Evolutionary conservation across 2,888 invertebrate genomes (phyloP).

Genomic region (Shargacucullia verbasci): DNA sequence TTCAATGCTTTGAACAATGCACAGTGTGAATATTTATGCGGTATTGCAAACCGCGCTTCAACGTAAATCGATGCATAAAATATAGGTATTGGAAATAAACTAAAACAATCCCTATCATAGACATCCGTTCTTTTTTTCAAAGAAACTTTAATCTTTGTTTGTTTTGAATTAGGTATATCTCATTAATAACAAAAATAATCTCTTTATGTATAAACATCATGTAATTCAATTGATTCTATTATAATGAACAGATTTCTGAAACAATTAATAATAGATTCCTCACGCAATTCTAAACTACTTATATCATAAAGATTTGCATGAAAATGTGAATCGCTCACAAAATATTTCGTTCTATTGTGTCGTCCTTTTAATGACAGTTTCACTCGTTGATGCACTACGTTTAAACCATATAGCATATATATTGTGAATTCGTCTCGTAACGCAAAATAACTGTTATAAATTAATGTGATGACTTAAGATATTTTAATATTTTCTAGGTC

Average conservation of each 20-base stretch:
- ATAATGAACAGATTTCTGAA: no score
- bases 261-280: no score
- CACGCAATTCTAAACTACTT: not conserved
- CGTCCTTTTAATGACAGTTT: conserved; percentile 26
- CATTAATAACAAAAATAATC: no score
- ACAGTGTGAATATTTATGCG: conserved; percentile 20
- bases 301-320: conserved; percentile 27
- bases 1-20: conserved; percentile 43
- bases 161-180: no score
- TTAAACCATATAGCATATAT: conserved; percentile 23
- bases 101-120: not conserved
- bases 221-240: no score
- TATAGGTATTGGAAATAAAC: not conserved
- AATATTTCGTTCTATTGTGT: conserved; percentile 27
- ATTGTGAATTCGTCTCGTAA: conserved; percentile 46
- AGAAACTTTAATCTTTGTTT: not conserved
- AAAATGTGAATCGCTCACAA: conserved; percentile 5
- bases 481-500: conserved; percentile 78
- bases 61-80: conserved; percentile 5
- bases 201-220: no score
- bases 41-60: conserved; percentile 1
- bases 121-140: not conserved
- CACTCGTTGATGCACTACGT: conserved; percentile 43
- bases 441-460: conserved; percentile 2
- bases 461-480: conserved; percentile 34